Evolutionary conservation across 1,140 invertebrate genomes (phyloP), one percentile per base, ranked within the genome.

Genomic region (Atta colombica): DNA sequence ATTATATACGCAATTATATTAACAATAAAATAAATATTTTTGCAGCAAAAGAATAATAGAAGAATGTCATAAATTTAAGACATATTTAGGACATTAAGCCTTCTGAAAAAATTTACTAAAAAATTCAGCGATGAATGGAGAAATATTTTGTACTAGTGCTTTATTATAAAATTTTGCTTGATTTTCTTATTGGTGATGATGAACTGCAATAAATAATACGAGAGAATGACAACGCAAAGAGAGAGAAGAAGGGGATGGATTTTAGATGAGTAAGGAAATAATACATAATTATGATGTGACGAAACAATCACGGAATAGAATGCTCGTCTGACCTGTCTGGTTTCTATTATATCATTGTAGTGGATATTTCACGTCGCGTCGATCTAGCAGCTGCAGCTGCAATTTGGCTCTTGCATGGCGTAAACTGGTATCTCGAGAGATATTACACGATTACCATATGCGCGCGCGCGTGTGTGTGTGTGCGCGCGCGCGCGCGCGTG

Each of bases 371-470:
- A 69, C 78, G 68, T 82, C 31, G 78, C 18, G 77, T 63, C 61
- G 77, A 78, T 78, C 77, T 39, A 78, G 60, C 60, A 77, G 61
- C 77, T 78, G 60, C 77, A 78, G 61, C 45, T 78, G 77, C 77
- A 78, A 78, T 78, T 78, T 78, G 77, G 77, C 77, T 66, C 77
- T 78, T 78, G 77, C 77, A 28, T 51, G 60, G 77, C 77, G 77
- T 78, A 78, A 78, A 66, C 77, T 78, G 77, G 60, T 66, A 78
- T 78, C 77, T 78, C 77, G 77, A 78, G 77, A 78, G 77, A 78
- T 78, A 78, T 78, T 78, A 78, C 16, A 61, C 61, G 77, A 78
- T 78, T 78, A 78, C 77, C 60, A 78, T 66, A 66, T 51, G 60
- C 25, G 77, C 35, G 21, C 6, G 3, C 2, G 28, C 3, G 28